A percentile compares a stretch with the other conserved stretches of the same genome.
Evolutionary conservation across 2,797 vertebrate genomes (phyloP).

Genomic region (Glyptemys insculpta): DNA sequence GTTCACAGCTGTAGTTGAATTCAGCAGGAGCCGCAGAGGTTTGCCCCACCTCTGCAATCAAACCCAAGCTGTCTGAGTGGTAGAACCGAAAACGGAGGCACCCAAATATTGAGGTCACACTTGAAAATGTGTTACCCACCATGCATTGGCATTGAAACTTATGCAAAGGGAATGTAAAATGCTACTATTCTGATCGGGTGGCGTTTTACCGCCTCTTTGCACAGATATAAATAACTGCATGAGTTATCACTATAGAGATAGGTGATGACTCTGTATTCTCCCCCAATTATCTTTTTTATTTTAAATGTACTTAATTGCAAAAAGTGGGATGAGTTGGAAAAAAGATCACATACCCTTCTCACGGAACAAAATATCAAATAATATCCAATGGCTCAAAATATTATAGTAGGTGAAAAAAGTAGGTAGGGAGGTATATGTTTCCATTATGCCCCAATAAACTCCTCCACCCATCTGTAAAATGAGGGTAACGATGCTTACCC

Average conservation of each 20-base stretch:
- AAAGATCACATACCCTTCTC: background rate
- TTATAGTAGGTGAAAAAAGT: background rate
- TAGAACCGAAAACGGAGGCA: background rate
- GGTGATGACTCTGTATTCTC: background rate
- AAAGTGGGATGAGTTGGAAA: background rate
- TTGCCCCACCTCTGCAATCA: background rate
- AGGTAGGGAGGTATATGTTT: background rate
- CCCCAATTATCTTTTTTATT: slow-evolving; percentile 26
- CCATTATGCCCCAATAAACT: background rate
- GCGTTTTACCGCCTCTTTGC: background rate
- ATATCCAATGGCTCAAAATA: background rate
- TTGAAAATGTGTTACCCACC: background rate
- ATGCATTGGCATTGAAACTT: background rate
- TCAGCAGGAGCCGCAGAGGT: background rate
- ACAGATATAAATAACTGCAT: background rate
- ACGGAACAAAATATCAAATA: background rate
- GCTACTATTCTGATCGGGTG: background rate
- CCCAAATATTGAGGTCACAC: background rate
- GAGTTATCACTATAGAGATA: background rate
- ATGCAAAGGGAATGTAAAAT: background rate
- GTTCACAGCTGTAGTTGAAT: background rate
- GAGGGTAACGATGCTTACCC: background rate
- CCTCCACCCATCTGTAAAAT: background rate
- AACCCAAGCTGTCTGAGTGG: fast-evolving
- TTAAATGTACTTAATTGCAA: slow-evolving; percentile 12